These are phyloP conservation scores for Hypomesus transpacificus DNA, from an alignment of 2,113 vertebrate genomes.

Conservation along the genomic window DNA sequence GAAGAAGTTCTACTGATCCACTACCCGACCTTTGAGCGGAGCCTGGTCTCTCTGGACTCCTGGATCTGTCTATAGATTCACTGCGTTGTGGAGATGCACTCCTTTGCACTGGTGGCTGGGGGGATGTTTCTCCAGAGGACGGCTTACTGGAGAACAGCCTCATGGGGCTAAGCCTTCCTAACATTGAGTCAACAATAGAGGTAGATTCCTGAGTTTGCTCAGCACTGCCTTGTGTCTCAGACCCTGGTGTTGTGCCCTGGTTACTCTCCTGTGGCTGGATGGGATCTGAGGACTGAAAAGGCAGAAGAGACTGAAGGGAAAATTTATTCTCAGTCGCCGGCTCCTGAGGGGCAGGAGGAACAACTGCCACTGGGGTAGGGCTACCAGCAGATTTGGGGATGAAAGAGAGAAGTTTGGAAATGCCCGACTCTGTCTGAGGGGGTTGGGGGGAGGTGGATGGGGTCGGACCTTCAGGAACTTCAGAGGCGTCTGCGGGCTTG, in stretches of 20 bases:
- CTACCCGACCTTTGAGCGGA: constrained; percentile 55
- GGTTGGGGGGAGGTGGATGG: constrained; percentile 30
- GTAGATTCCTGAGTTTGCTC: constrained; percentile 34
- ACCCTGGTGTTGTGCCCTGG: constrained; percentile 10
- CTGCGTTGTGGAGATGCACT: constrained; percentile 45
- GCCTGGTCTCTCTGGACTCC: constrained; percentile 27
- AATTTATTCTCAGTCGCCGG: constrained; percentile 64
- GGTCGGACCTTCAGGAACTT: constrained; percentile 31
- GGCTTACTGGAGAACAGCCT: constrained; percentile 65
- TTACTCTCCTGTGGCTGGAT: constrained; percentile 39
- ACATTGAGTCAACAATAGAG: not conserved
- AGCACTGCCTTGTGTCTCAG: constrained; percentile 38
- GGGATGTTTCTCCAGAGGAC: constrained; percentile 14
- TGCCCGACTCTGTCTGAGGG: constrained; percentile 63
- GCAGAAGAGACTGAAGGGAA: constrained; percentile 67
- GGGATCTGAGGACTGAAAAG: constrained; percentile 59
- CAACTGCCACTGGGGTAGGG: constrained; percentile 62
- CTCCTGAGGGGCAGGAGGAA: constrained; percentile 60
- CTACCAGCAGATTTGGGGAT: constrained; percentile 61
- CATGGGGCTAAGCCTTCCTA: constrained; percentile 60
- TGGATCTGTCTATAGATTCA: constrained; percentile 28
- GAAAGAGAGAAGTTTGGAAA: constrained; percentile 69
- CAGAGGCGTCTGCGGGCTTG: constrained; percentile 64
- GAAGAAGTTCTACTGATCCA: constrained; percentile 63
- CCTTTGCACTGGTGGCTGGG: constrained; percentile 27